Conservation (phyloP, 2,888 invertebrate genomes). For the Eupithecia subfuscata region DNA sequence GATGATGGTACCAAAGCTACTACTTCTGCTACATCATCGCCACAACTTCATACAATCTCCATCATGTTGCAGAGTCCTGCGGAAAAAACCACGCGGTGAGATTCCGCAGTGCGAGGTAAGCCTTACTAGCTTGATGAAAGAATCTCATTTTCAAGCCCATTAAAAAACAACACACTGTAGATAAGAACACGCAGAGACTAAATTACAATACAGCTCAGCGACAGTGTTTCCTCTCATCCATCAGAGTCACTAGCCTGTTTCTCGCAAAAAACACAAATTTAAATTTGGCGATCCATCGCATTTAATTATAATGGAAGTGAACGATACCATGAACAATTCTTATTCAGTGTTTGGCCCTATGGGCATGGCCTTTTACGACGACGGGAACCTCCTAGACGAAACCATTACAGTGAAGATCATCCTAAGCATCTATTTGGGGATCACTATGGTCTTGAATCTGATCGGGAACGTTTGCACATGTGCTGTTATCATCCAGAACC, state of each 20-base stretch:
- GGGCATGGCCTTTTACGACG: conserved; percentile 65
- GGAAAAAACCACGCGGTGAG: too few species aligned
- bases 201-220: conserved; percentile 39
- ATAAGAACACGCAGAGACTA: conserved; percentile 9
- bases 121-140: neutral
- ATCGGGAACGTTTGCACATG: conserved; percentile 91
- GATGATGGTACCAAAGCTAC: too few species aligned
- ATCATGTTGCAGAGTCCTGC: too few species aligned
- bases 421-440: conserved; percentile 81
- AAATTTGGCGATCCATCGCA: neutral
- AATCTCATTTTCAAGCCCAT: neutral
- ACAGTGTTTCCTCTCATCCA: conserved; percentile 56
- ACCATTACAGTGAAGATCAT: conserved; percentile 82
- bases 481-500: conserved; percentile 88
- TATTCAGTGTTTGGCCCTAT: conserved; percentile 68
- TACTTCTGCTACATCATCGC: too few species aligned
- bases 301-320: conserved; percentile 38
- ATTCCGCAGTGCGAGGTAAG: too few species aligned
- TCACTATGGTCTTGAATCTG: conserved; percentile 88
- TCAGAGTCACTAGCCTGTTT: conserved; percentile 41
- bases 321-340: conserved; percentile 61
- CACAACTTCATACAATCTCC: too few species aligned
- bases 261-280: conserved; percentile 7
- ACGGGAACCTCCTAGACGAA: conserved; percentile 72
- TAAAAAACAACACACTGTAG: conserved; percentile 52